These are phyloP conservation scores for Phorcus lineatus DNA, from an alignment of 2,888 invertebrate species.

Conservation along the genomic window DNA sequence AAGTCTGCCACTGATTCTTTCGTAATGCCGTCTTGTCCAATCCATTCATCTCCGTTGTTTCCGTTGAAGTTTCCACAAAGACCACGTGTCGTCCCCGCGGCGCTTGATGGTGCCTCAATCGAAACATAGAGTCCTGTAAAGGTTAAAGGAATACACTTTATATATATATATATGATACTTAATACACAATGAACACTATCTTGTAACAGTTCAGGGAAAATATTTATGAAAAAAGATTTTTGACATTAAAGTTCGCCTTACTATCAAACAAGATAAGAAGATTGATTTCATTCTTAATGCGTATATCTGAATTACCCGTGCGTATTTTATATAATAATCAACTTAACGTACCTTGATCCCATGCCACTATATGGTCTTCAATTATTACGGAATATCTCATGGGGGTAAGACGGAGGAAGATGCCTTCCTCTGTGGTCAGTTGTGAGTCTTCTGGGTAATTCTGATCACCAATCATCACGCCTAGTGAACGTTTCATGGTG, in stretches of 20 bases:
- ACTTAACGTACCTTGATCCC: not conserved
- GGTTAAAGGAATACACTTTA: not conserved
- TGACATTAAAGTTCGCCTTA: too few species aligned
- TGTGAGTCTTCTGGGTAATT: not conserved
- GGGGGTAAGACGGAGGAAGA: not conserved
- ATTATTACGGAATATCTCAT: not conserved
- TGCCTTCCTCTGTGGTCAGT: not conserved
- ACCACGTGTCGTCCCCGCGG: conserved; percentile 80
- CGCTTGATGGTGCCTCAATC: not conserved
- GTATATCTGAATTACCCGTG: too few species aligned
- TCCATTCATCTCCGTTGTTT: conserved; percentile 88
- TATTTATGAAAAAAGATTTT: too few species aligned
- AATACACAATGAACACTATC: too few species aligned
- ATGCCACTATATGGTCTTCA: not conserved
- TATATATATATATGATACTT: not conserved
- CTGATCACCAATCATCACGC: not conserved
- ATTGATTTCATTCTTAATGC: too few species aligned
- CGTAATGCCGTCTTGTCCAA: conserved; percentile 79
- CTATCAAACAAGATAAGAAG: too few species aligned
- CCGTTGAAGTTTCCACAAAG: conserved; percentile 92
- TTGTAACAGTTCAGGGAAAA: too few species aligned
- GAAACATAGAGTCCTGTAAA: conserved; percentile 4
- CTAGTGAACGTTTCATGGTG: not conserved
- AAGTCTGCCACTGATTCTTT: not conserved
- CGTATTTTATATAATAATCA: too few species aligned